Conservation (phyloP, 2,888 invertebrate species). For the Hemithea aestivaria region DNA sequence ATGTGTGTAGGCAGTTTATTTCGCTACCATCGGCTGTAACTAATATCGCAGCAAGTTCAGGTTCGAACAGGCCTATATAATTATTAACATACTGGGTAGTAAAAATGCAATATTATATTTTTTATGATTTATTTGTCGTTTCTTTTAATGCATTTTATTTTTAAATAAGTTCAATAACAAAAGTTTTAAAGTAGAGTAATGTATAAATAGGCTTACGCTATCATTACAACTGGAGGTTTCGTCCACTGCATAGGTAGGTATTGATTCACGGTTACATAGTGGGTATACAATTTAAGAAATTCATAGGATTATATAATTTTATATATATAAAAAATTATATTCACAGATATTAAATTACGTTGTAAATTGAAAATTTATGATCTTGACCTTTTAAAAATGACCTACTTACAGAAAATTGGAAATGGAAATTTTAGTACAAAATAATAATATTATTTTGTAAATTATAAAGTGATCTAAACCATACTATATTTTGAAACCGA, state of each 20-base stretch:
- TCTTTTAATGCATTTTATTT: slow-evolving; percentile 74
- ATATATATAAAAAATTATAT: slow-evolving; percentile 8
- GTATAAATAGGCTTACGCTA: slow-evolving; percentile 76
- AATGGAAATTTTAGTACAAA: too few relatives aligned
- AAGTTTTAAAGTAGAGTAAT: slow-evolving; percentile 64
- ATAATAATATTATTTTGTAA: too few relatives aligned
- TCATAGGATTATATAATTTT: slow-evolving; percentile 11
- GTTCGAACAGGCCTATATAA: too few relatives aligned
- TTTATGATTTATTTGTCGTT: slow-evolving; percentile 73
- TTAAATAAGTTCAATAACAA: slow-evolving; percentile 77
- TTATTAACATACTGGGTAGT: slow-evolving; percentile 10
- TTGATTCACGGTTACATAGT: slow-evolving; percentile 22
- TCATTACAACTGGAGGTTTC: slow-evolving; percentile 62
- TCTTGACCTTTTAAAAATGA: slow-evolving; percentile 8
- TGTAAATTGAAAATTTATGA: slow-evolving; percentile 22
- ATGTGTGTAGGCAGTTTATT: too few relatives aligned
- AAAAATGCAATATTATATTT: slow-evolving; percentile 44
- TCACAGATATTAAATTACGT: slow-evolving; percentile 9
- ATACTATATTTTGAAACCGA: too few relatives aligned
- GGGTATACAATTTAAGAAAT: slow-evolving; percentile 18
- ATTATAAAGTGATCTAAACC: too few relatives aligned
- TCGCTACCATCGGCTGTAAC: too few relatives aligned
- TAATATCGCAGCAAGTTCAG: too few relatives aligned
- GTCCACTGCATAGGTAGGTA: slow-evolving; percentile 56
- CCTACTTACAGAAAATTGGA: too few relatives aligned